Evolutionary conservation across 2,888 invertebrate genomes (phyloP), one percentile per base, ranked within the genome.

Genomic region (Catocala nupta): DNA sequence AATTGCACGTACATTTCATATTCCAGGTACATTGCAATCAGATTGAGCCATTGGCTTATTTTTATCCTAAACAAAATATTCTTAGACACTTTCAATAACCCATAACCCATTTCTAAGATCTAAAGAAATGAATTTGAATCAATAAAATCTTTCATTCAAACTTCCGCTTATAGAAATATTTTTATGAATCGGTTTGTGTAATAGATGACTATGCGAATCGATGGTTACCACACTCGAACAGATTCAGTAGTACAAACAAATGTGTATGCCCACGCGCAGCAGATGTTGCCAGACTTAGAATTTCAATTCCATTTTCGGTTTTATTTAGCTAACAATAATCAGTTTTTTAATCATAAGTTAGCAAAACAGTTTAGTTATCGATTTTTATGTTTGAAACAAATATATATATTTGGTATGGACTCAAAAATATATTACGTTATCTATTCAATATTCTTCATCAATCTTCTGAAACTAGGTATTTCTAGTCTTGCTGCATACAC

Each of bases 211-310:
- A 65, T 52, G 73, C 58, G 63, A 67, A 70, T 70, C 68, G 70
- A 77, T 47, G 60, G 70, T 75, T 65, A 73, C 78, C 73, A 75
- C 70, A 75, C 70, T 72, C 61, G 59, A 77, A 68, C 78, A 77
- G 65, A 72, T 70, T 64, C 66, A 67, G 63, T 78, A 65, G 60
- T 66, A 68, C 65, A 78, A 77, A 78, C 78, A 77, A 75, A 70
- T 66, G 65, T 55, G 39, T 25, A 57, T 61, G 66, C 73, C 70
- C 70, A 77, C 73, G 78, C 78, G 73, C 62, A 47, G 33, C 13
- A 10, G 8, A 61, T 50, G 63, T 64, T 73, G 59, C 72, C 59
- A 66, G 59, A 34, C 5, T 52, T 39, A 34, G 16, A 11, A 13
- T 52, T 49, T n/a, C 12, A 33, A 45, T 13, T 45, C 34, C 50